Base-by-base conservation (phyloP, 2,113 vertebrate genomes). In the Pseudonaja textilis region DNA sequence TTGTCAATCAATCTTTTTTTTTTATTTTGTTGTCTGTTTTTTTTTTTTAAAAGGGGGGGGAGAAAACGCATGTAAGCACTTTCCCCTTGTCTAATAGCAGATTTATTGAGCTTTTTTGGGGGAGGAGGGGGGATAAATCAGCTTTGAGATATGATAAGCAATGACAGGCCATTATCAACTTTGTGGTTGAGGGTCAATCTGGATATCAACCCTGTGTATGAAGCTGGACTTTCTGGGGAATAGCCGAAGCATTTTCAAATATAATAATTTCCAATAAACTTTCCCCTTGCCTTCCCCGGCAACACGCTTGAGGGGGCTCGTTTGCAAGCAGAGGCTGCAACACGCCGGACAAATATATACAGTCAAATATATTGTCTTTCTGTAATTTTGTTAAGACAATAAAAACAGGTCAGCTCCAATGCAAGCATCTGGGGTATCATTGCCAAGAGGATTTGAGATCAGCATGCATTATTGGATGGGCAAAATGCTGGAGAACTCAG, bases 161-260 rank as follows among this genome's bases (percentile, higher is more conserved):
- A 93, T 97, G 96, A 98, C 94, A 90, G 97, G 96, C 47, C 88
- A 97, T 98, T 98, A 98, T 98, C 98, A 98, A 98, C 97, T 98
- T 97, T 97, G 96, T 96, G 92, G 96, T 96, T 97, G 96, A 95
- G 92, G 97, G 97, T 97, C 96, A 96, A 96, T 96, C 95, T 96
- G 97, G 96, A 97, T 98, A 97, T 97, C 98, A 98, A 98, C 97
- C 98, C 92, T 25, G 0, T 90, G 92, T 94, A 96, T 69, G 0
- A 92, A 94, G 93, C 34, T 52, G 90, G 93, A 95, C 96, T 97
- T 98, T 94, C 97, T 95, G 56, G 97, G 96, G 97, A 97, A 97
- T 97, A 96, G 96, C 96, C 95, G 91, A 95, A 93, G 94, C 96
- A 89, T 95, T 95, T 95, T 94, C 94, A 97, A 97, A 98, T 98